A percentile compares a stretch with the other conserved stretches of the same genome.
Evolutionary conservation across 2,797 vertebrate species (phyloP).

Genomic region (Scomberomorus guttatus): DNA sequence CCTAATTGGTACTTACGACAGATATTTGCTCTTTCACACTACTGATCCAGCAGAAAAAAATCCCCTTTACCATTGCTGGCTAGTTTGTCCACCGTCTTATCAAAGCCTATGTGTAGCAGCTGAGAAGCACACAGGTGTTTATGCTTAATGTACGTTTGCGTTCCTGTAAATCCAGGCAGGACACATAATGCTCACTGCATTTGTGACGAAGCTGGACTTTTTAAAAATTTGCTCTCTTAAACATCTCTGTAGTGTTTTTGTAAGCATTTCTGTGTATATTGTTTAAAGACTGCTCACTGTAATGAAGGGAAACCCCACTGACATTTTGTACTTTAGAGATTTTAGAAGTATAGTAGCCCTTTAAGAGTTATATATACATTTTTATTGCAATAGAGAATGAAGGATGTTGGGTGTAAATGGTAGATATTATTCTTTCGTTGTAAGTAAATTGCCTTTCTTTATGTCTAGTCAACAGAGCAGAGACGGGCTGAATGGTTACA

Average conservation of each 20-base stretch:
- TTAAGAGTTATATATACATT: constrained; percentile 69
- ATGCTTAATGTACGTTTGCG: constrained; percentile 17
- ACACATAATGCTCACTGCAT: constrained; percentile 1
- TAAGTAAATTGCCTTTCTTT: constrained; percentile 45
- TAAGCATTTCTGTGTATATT: constrained; percentile 34
- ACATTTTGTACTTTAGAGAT: constrained; percentile 77
- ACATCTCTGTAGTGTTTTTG: constrained; percentile 44
- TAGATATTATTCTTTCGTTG: constrained; percentile 57
- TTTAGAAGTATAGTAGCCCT: constrained; percentile 61
- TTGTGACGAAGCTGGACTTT: constrained; percentile 69
- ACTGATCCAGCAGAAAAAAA: constrained; percentile 5
- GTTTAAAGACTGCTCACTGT: constrained; percentile 70
- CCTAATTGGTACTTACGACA: neutral
- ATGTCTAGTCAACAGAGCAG: constrained; percentile 27
- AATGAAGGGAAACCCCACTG: constrained; percentile 68
- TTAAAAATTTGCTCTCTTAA: constrained; percentile 31
- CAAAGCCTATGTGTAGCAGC: constrained; percentile 22
- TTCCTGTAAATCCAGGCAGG: constrained; percentile 11
- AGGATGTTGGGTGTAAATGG: constrained; percentile 52
- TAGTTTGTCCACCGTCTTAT: constrained; percentile 16
- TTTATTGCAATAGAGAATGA: constrained; percentile 67
- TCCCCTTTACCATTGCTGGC: neutral
- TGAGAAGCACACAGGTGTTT: constrained; percentile 16
- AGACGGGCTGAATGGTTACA: constrained; percentile 37
- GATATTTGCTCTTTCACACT: neutral